Evolutionary conservation across 2,113 vertebrate genomes (phyloP), one percentile per base, ranked within the genome.

Genomic region (Stegostoma tigrinum): DNA sequence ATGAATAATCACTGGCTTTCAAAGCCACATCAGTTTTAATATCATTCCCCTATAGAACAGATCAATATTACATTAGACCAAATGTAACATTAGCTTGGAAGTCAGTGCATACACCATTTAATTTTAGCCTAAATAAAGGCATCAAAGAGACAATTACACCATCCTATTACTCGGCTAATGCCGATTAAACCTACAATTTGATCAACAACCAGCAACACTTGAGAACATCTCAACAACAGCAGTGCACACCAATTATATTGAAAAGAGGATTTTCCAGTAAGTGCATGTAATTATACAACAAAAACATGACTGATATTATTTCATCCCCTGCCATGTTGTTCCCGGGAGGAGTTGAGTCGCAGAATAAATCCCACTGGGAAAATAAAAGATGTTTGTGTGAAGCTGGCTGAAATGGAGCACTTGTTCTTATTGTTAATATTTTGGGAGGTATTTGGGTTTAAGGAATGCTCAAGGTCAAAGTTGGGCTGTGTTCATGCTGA

Each of bases 141-240:
- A 91, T 64, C 30, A 91, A 91, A 91, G 30, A 34, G 34, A 64
- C 87, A 91, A 91, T 10, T 64, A 55, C 30, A 91, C 55, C 64
- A 34, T 91, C n/a, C 34, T 64, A 91, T 91, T 64, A 55, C 87
- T 91, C 0, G 87, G 52, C 55, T 30, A 91, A 61, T 64, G 52
- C 14, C 61, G 87, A 64, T 64, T 91, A 91, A 61, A 91, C 87
- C 87, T 91, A 64, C 55, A 91, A 64, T 91, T 91, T 91, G 30
- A 83, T 83, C 42, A 83, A 91, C 34, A 91, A 61, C 87, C 55
- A 91, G 52, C 15, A 61, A 64, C 87, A 64, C 52, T 91, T 90
- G 27, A 90, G 87, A 90, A 90, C 52, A 90, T 55, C 87, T 90
- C 64, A 34, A 34, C 87, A 91, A 91, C 87, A 91, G 87, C 87